Conservation (phyloP, 1,140 invertebrate species). For the Microvelia longipes region DNA sequence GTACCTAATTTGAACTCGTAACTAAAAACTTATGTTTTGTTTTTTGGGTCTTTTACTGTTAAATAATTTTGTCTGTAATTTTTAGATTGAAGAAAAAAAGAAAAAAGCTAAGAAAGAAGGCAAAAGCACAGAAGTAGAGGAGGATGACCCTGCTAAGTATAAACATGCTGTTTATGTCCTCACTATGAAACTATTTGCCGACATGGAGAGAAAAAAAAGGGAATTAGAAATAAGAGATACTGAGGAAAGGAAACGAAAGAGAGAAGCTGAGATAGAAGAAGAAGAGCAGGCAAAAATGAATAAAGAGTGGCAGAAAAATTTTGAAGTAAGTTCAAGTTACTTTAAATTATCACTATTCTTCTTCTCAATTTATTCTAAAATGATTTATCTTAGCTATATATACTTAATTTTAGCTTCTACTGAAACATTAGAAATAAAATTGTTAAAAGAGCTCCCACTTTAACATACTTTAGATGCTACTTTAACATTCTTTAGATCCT, state of each 20-base stretch:
- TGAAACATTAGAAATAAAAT: neutral
- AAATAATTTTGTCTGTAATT: too few relatives aligned
- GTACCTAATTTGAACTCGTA: too few relatives aligned
- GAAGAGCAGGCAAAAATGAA: conserved; percentile 77
- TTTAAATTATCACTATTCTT: too few relatives aligned
- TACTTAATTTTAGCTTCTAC: neutral
- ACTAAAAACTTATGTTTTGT: too few relatives aligned
- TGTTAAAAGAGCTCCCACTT: too few relatives aligned
- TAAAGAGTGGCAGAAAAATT: conserved; percentile 95
- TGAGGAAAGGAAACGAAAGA: conserved; percentile 86
- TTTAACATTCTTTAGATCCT: too few relatives aligned
- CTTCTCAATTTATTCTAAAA: too few relatives aligned
- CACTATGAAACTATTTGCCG: conserved; percentile 97
- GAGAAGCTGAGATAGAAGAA: conserved; percentile 82
- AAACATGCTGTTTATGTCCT: conserved; percentile 91
- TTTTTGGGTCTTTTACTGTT: too few relatives aligned
- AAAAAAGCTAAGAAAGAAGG: conserved; percentile 92
- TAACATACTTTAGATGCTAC: too few relatives aligned
- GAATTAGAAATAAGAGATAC: conserved; percentile 74
- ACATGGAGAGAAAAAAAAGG: conserved; percentile 73
- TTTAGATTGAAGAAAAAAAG: conserved; percentile 78
- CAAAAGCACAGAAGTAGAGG: conserved; percentile 62
- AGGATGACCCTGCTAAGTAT: conserved; percentile 85
- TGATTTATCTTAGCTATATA: too few relatives aligned
- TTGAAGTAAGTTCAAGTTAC: conserved; percentile 62